Conservation (phyloP, 2,888 invertebrate genomes). For the Helleia helle region DNA sequence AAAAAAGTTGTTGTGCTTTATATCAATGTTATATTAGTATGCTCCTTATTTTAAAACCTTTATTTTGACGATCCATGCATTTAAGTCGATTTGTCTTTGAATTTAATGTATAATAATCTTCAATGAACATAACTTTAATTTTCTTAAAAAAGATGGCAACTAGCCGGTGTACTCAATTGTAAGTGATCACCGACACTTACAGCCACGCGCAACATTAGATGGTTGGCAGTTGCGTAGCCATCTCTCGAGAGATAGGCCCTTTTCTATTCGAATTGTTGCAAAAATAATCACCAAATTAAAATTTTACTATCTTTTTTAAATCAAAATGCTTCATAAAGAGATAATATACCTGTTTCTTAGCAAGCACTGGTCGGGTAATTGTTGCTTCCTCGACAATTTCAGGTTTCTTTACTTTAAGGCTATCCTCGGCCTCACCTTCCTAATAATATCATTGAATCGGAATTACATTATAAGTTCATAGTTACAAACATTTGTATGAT, state of each 20-base stretch:
- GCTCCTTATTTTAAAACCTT: background rate
- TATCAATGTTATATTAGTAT: conserved; percentile 1
- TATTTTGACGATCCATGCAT: background rate
- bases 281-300: too few relatives aligned
- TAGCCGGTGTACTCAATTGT: too few relatives aligned
- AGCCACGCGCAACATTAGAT: too few relatives aligned
- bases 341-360: conserved; percentile 33
- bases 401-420: conserved; percentile 61
- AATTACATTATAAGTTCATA: background rate
- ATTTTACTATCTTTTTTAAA: too few relatives aligned
- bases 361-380: conserved; percentile 52
- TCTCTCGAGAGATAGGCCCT: too few relatives aligned
- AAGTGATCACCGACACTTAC: too few relatives aligned
- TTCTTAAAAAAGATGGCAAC: too few relatives aligned
- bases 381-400: conserved; percentile 63
- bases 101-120: background rate
- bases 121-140: background rate
- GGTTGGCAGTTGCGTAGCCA: too few relatives aligned
- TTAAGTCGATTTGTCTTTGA: background rate
- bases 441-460: conserved; percentile 24
- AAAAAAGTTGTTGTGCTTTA: background rate
- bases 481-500: background rate
- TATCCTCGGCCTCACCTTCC: conserved; percentile 62
- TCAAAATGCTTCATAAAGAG: background rate
- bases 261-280: too few relatives aligned